These are phyloP conservation scores for Oedothorax gibbosus DNA, from an alignment of 1,140 invertebrate species.

Conservation along the genomic window DNA sequence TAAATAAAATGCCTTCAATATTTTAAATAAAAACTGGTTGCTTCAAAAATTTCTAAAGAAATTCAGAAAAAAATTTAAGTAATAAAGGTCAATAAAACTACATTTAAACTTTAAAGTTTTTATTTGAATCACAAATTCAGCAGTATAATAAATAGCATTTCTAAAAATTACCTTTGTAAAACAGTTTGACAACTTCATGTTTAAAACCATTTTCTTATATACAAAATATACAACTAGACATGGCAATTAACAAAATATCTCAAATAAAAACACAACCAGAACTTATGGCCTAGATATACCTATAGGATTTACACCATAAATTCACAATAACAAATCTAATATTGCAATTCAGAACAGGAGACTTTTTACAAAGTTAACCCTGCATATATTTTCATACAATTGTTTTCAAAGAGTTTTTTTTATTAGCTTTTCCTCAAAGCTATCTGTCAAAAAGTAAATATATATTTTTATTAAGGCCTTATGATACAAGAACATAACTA, in stretches of 20 bases:
- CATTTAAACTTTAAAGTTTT: not conserved
- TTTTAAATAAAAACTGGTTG: too few species aligned
- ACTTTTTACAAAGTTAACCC: not conserved
- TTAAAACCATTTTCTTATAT: conserved; percentile 31
- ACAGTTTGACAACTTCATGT: not conserved
- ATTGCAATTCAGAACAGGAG: not conserved
- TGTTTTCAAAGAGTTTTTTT: not conserved
- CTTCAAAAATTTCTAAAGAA: too few species aligned
- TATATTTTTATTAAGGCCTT: not conserved
- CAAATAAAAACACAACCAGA: conserved; percentile 16
- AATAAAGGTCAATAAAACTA: too few species aligned
- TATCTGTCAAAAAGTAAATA: not conserved
- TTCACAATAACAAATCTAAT: too few species aligned
- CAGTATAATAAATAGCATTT: conserved; percentile 42
- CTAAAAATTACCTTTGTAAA: conserved; percentile 16
- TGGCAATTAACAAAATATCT: not conserved
- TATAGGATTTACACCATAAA: too few species aligned
- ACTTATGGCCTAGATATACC: not conserved
- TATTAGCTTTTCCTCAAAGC: not conserved
- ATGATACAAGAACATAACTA: too few species aligned
- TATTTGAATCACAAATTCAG: conserved; percentile 30
- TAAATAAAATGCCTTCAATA: too few species aligned
- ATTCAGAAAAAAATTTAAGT: too few species aligned
- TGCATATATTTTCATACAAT: not conserved
- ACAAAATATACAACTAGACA: conserved; percentile 31